phyloP scores from a whole-genome alignment of 2,113 vertebrate genomes.

The Mus pahari region DNA sequence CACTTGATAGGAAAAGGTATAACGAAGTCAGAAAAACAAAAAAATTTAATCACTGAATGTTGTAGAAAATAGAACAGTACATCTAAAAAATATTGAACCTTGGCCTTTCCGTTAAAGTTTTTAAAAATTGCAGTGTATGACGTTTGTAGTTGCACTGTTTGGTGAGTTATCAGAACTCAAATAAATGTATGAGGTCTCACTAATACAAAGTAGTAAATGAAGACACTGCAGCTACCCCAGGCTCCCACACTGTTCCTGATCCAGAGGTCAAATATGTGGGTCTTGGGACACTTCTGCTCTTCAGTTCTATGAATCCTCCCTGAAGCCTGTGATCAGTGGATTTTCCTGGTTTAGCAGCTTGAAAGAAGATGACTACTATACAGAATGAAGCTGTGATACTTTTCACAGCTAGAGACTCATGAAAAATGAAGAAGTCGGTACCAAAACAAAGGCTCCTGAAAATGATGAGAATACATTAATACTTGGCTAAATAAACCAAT shows the following conservation, averaged over 20 bases:
- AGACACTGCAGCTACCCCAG: neutral
- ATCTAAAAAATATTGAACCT: neutral
- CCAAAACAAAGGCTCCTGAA: neutral
- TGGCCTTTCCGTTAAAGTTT: too few species aligned
- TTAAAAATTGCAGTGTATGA: neutral
- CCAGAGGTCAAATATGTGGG: rapidly evolving
- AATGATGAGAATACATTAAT: neutral
- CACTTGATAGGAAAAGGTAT: neutral
- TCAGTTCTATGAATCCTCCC: neutral
- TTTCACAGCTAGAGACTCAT: neutral
- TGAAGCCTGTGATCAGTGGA: too few species aligned
- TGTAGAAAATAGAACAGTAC: neutral
- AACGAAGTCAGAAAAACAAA: neutral
- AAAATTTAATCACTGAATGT: neutral
- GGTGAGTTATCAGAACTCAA: too few species aligned
- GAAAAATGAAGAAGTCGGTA: neutral
- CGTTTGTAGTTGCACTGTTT: neutral
- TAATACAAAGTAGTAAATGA: neutral
- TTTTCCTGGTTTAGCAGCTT: neutral
- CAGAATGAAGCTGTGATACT: neutral
- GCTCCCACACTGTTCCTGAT: neutral
- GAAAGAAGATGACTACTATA: neutral
- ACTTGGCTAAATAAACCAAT: neutral
- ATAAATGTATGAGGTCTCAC: neutral
- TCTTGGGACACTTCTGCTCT: neutral